Percentiles rank a stretch among this genome's conserved stretches.
Evolutionary conservation across 1,140 invertebrate genomes (phyloP).

Genomic region (Drosophila baimaii): DNA sequence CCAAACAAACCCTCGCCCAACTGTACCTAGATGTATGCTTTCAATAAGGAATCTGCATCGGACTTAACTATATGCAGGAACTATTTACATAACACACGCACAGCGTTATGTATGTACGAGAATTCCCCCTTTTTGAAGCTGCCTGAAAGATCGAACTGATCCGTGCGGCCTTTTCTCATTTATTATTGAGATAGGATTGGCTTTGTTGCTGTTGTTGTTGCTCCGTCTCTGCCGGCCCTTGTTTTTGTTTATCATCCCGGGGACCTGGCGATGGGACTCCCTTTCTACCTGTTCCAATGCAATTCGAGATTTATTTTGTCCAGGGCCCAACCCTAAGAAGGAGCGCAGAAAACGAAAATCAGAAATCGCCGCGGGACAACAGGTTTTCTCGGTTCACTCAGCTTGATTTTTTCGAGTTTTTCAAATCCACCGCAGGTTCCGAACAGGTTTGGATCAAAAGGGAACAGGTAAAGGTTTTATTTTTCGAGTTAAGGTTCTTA

Average conservation of each 20-base stretch:
- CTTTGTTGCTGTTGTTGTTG: constrained; percentile 27
- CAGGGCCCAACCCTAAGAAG: constrained; percentile 58
- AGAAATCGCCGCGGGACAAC: constrained; percentile 60
- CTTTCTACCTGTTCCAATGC: constrained; percentile 71
- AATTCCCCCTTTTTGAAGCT: constrained; percentile 13
- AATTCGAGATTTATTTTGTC: constrained; percentile 75
- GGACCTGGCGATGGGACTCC: constrained; percentile 11
- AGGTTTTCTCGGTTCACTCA: constrained; percentile 48
- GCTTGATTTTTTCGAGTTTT: constrained; percentile 41
- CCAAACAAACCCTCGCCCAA: not conserved
- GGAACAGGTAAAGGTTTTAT: constrained; percentile 55
- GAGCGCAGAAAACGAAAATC: constrained; percentile 60
- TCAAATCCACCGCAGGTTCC: constrained; percentile 31
- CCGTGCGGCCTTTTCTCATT: constrained; percentile 41
- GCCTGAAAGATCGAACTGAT: constrained; percentile 31
- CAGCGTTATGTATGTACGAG: constrained; percentile 9
- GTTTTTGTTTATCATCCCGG: constrained; percentile 53
- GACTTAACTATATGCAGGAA: constrained; percentile 3
- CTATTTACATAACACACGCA: constrained; percentile 39
- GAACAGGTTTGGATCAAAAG: constrained; percentile 71
- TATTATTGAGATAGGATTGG: constrained; percentile 50
- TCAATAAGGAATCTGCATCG: constrained; percentile 15
- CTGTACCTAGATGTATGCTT: constrained; percentile 37
- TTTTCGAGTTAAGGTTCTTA: constrained; percentile 64
- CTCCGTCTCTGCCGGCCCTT: constrained; percentile 20